Percentiles rank a stretch among this genome's conserved stretches.
Conservation (phyloP, 2,113 vertebrate genomes). For the Pipra filicauda region DNA sequence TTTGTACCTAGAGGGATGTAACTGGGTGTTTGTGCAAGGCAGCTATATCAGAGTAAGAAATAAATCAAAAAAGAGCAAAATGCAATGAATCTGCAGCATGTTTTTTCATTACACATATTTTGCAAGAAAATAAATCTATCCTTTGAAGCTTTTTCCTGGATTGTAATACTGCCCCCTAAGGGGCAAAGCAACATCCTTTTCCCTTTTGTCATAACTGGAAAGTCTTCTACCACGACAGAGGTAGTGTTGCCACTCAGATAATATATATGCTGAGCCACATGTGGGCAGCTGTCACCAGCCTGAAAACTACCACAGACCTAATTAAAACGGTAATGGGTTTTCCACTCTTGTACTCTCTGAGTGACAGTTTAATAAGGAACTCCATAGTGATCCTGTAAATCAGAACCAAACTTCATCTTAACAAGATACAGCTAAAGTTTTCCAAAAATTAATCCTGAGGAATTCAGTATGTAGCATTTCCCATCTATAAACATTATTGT, state of each 20-base stretch:
- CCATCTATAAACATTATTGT: neutral
- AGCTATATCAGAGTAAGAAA: neutral
- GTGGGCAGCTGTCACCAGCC: neutral
- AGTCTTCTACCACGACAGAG: neutral
- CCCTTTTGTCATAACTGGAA: neutral
- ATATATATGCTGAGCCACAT: neutral
- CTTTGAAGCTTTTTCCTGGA: neutral
- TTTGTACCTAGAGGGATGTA: neutral
- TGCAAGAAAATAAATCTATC: neutral
- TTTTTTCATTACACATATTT: neutral
- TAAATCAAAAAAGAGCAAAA: neutral
- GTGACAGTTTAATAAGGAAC: slow-evolving; percentile 66
- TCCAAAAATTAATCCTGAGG: slow-evolving; percentile 19
- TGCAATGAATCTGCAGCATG: neutral
- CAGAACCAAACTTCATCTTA: slow-evolving; percentile 36
- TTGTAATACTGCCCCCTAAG: neutral
- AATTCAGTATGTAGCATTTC: slow-evolving; percentile 1
- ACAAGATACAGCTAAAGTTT: neutral
- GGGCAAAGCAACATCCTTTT: neutral
- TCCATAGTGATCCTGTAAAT: slow-evolving; percentile 35
- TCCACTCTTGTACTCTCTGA: slow-evolving; percentile 9
- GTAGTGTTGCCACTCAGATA: neutral
- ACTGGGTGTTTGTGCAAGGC: neutral
- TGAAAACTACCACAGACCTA: slow-evolving; percentile 29
- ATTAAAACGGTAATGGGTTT: slow-evolving; percentile 65